Percentiles rank a stretch among this genome's conserved stretches.
These are phyloP conservation scores for Physeter macrocephalus DNA, from an alignment of 2,113 vertebrate genomes.

Conservation along the genomic window DNA sequence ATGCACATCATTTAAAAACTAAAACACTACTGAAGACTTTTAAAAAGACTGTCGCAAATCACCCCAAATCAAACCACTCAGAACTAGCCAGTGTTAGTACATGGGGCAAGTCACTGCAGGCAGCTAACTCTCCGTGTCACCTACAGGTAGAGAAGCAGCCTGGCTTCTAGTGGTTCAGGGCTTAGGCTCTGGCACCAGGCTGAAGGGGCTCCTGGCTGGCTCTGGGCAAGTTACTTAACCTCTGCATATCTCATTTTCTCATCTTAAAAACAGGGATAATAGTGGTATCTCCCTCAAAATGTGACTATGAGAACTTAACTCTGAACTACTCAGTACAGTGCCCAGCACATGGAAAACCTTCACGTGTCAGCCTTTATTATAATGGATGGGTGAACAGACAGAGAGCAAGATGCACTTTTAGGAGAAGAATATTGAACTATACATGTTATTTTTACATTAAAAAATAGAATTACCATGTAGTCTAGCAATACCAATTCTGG, in stretches of 20 bases:
- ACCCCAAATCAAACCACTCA: neutral
- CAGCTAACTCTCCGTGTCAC: accelerated
- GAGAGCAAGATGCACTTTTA: neutral
- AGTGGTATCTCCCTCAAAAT: neutral
- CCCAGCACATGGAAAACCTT: neutral
- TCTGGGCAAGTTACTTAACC: neutral
- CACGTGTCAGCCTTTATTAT: neutral
- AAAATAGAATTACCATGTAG: neutral
- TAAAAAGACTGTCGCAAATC: neutral
- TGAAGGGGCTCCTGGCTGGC: neutral
- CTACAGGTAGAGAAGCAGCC: neutral
- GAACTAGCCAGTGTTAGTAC: neutral
- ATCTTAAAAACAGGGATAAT: neutral
- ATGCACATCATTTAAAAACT: neutral
- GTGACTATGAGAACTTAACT: neutral
- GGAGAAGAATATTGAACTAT: neutral
- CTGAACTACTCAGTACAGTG: neutral
- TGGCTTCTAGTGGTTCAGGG: neutral
- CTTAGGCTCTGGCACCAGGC: neutral
- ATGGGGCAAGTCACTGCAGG: neutral
- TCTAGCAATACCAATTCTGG: neutral
- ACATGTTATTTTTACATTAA: neutral
- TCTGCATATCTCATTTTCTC: neutral
- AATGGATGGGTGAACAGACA: neutral
- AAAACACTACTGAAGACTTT: conserved; percentile 3